These are phyloP conservation scores for Hystrix cristata DNA, from an alignment of 2,113 vertebrate genomes.

Conservation along the genomic window DNA sequence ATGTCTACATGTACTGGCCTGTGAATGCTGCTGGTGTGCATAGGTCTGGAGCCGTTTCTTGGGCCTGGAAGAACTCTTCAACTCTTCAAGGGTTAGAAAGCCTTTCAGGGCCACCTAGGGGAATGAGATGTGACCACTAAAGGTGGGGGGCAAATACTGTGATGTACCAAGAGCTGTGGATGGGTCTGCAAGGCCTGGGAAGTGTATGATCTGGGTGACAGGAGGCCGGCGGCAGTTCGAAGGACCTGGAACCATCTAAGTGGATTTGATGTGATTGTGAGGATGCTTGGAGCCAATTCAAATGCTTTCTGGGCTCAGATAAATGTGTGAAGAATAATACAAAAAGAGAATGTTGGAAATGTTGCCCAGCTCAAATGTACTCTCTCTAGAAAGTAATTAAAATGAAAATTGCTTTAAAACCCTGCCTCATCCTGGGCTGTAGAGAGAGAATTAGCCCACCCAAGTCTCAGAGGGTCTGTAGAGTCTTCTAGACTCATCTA, in stretches of 20 bases:
- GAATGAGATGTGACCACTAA: constrained; percentile 14
- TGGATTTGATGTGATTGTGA: constrained; percentile 58
- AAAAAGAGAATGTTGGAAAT: constrained; percentile 29
- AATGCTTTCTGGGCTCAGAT: constrained; percentile 7
- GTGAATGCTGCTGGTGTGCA: constrained; percentile 34
- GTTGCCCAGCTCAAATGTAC: background rate
- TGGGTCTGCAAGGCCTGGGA: background rate
- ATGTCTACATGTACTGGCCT: constrained; percentile 23
- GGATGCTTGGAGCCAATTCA: constrained; percentile 37
- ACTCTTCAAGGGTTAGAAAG: background rate
- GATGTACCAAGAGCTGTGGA: background rate
- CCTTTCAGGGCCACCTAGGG: background rate
- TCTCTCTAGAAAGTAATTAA: constrained; percentile 50
- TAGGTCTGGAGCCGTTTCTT: constrained; percentile 28
- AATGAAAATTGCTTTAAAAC: constrained; percentile 48
- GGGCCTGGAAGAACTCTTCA: constrained; percentile 31
- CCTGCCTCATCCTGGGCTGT: background rate
- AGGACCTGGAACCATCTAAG: constrained; percentile 50
- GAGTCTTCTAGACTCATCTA: background rate
- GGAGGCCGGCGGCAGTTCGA: constrained; percentile 41
- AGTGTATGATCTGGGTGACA: constrained; percentile 58
- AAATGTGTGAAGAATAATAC: constrained; percentile 51
- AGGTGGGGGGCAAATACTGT: background rate
- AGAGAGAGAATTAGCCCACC: background rate
- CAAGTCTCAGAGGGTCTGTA: background rate